Evolutionary conservation across 2,113 vertebrate genomes (phyloP), one percentile per base, ranked within the genome.

Genomic region (Thamnophis sirtalis): DNA sequence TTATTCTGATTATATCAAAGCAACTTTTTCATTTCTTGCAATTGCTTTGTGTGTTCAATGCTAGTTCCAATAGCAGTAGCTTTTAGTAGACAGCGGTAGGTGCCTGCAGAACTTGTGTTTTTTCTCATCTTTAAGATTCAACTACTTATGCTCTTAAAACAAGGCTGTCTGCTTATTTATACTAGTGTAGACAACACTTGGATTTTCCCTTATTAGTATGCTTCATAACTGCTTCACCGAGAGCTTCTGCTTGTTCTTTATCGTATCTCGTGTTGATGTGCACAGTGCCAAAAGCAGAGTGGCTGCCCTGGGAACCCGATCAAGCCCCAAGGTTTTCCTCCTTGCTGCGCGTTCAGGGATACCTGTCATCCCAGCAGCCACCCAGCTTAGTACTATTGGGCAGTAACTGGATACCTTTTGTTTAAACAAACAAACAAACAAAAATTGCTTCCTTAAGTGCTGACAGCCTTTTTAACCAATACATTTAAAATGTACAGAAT

Each of bases 21-120:
- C 98, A 98, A 98, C 98, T 98, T 99, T 98, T 98, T 98, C 98
- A 98, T 99, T 99, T 99, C 99, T 99, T 98, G 98, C 99, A 98
- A 98, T 99, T 98, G 99, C 98, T 99, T 99, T 99, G 99, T 99
- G 99, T 99, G 99, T 99, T 99, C 98, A 98, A 99, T 99, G 99
- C 99, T 99, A 99, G 99, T 98, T 98, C 99, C 98, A 98, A 99
- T 99, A 99, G 99, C 99, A 97, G 98, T 99, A 99, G 99, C 99
- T 99, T 99, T 99, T 99, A 98, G 98, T 99, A 99, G 98, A 99
- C 98, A 98, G 99, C 98, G 96, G 98, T 99, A 99, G 99, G 98
- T 99, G 99, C 99, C 99, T 99, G 99, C 99, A 98, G 97, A 98
- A 98, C 97, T 97, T 98, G 97, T 98, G 98, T 99, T 98, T 98